These are phyloP conservation scores for Acinonyx jubatus DNA, from an alignment of 2,113 vertebrate species.

Conservation along the genomic window DNA sequence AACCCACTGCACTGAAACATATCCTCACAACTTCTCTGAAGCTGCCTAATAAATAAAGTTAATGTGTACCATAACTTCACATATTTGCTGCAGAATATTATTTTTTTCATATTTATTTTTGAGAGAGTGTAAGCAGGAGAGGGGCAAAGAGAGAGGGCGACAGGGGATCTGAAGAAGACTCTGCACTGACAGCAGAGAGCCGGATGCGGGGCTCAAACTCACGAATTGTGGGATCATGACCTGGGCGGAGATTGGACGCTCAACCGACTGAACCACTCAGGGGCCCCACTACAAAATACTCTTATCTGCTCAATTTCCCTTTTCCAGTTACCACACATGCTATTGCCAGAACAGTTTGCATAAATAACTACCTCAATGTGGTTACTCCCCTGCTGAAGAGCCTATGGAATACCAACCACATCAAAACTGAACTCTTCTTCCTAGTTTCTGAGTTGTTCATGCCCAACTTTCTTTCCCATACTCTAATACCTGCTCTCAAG, in stretches of 20 bases:
- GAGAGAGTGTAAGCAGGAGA: too few relatives aligned
- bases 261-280: too few relatives aligned
- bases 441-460: background rate
- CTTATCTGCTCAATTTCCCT: background rate
- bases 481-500: background rate
- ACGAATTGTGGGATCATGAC: too few relatives aligned
- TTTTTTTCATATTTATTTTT: too few relatives aligned
- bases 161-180: too few relatives aligned
- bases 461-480: background rate
- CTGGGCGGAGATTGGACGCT: too few relatives aligned
- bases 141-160: too few relatives aligned
- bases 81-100: background rate
- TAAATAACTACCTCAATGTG: background rate
- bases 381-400: background rate
- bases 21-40: background rate
- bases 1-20: background rate
- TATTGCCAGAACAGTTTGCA: background rate
- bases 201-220: too few relatives aligned
- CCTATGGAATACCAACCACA: background rate
- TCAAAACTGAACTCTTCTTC: background rate
- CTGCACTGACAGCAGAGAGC: too few relatives aligned
- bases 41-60: background rate
- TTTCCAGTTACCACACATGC: background rate
- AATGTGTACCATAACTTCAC: background rate
- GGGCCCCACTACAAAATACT: background rate